Evolutionary conservation across 1,140 invertebrate species (phyloP).

Genomic region (Mylabris phalerata): DNA sequence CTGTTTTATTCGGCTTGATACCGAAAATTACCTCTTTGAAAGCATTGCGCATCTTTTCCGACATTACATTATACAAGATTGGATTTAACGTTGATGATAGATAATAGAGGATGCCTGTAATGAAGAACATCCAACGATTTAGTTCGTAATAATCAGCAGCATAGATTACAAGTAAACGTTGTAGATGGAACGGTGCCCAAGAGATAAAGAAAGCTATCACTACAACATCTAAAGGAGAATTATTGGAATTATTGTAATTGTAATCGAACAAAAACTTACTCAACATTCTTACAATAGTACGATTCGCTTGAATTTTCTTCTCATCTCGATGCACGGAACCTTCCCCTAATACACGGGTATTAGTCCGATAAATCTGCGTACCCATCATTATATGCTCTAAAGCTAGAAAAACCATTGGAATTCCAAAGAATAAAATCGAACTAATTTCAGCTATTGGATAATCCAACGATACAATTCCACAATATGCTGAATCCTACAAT

Average conservation of each 20-base stretch:
- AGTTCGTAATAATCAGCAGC: conserved; percentile 50
- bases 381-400: conserved; percentile 74
- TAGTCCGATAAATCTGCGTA: conserved; percentile 53
- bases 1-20: conserved; percentile 17
- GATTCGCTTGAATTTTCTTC: conserved; percentile 60
- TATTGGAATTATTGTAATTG: too few relatives aligned
- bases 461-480: conserved; percentile 59
- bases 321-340: conserved; percentile 57
- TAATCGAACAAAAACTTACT: conserved; percentile 48
- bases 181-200: conserved; percentile 95
- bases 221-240: conserved; percentile 68
- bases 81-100: conserved; percentile 85
- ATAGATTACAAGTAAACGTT: conserved; percentile 72
- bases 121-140: conserved; percentile 73
- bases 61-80: conserved; percentile 89
- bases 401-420: conserved; percentile 73
- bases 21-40: conserved; percentile 53
- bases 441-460: conserved; percentile 73
- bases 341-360: conserved; percentile 36
- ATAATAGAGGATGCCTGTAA: conserved; percentile 79
- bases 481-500: conserved; percentile 65
- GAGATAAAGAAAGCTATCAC: conserved; percentile 95
- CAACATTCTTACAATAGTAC: conserved; percentile 73
- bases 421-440: conserved; percentile 72
- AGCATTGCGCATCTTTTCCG: conserved; percentile 71